A percentile compares a stretch with the other conserved stretches of the same genome.
Conservation (phyloP, 2,797 vertebrate species). For the Holocentrus rufus region DNA sequence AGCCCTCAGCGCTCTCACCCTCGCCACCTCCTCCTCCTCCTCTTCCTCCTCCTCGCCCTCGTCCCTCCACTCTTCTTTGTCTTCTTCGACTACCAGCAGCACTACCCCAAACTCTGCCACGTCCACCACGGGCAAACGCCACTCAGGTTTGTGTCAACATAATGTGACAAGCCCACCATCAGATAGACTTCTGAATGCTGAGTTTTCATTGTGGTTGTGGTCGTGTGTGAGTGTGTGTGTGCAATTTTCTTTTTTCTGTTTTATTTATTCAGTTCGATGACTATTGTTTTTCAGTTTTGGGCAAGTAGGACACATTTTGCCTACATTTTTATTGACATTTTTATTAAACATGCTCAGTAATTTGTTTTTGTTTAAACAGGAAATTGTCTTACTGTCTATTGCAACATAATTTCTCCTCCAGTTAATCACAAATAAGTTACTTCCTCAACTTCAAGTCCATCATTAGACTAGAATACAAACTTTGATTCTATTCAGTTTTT, state of each 20-base stretch:
- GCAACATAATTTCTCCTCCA: no score
- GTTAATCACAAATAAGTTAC: no score
- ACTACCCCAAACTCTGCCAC: slow-evolving; percentile 65
- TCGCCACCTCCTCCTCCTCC: slow-evolving; percentile 54
- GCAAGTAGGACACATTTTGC: slow-evolving; percentile 11
- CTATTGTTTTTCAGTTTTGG: background rate
- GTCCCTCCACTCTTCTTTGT: slow-evolving; percentile 55
- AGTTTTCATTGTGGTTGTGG: background rate
- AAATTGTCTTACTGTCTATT: no score
- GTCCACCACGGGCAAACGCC: slow-evolving; percentile 83
- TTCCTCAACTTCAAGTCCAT: no score
- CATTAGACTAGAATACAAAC: no score
- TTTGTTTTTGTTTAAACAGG: no score
- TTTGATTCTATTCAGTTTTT: no score
- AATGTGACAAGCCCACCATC: background rate
- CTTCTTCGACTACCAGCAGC: slow-evolving; percentile 69
- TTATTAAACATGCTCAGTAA: no score
- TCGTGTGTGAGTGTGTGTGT: slow-evolving; percentile 28
- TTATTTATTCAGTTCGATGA: no score
- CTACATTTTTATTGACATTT: background rate
- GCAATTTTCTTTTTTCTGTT: slow-evolving; percentile 10
- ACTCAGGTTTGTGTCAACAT: slow-evolving; percentile 73
- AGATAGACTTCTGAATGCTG: slow-evolving; percentile 14
- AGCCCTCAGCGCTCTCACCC: slow-evolving; percentile 76
- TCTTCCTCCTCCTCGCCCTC: slow-evolving; percentile 64